Base-by-base conservation (phyloP, 2,888 invertebrate species). In the Parochlus steinenii region DNA sequence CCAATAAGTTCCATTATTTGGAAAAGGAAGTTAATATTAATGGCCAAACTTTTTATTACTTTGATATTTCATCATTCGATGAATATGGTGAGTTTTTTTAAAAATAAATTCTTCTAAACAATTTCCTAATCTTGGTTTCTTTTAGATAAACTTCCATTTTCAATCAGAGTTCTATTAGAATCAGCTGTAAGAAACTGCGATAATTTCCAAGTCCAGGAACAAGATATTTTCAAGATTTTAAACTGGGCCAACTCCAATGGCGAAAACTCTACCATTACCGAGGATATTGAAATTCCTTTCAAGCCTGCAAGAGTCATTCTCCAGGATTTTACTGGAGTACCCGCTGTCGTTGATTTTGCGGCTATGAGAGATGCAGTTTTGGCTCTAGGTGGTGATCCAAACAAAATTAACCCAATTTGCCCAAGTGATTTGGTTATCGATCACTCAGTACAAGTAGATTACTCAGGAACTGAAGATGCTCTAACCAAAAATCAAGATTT, bases 401-500 rank as follows among this genome's bases (percentile, higher is more conserved):
- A 87, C 46, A 81, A 78, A 55, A 95, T 98, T 49, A 97, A 98
- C 63, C 97, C 97, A 0, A 75, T 87, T 39, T 97, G 95, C 50
- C 95, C 97, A 0, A 90, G 92, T 0, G 97, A 98, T 62, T 67
- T 98, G 44, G 95, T 98, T 26, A 93, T 98, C 38, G 98, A 98
- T 60, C 97, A 98, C 54, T 95, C 95, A 0, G 81, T 98, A 30
- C 95, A 97, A 61, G 97, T 93, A 18, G 97, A 98, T 62, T 89
- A 86, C 54, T 71, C 75, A 4, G 67, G 83, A 54, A 62, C 65
- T 77, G 64, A 74, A 1, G 86, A 90, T 54, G 85, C 97, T 0
- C 55, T 93, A 32, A 70, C 75, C 47, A 86, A 89, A 54, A 98
- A 98, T 55, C 86, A 97, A 55, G 80, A 85, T 40, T 54, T 95